phyloP scores from a whole-genome alignment of 2,888 invertebrate genomes.

The Nemotelus nigrinus region DNA sequence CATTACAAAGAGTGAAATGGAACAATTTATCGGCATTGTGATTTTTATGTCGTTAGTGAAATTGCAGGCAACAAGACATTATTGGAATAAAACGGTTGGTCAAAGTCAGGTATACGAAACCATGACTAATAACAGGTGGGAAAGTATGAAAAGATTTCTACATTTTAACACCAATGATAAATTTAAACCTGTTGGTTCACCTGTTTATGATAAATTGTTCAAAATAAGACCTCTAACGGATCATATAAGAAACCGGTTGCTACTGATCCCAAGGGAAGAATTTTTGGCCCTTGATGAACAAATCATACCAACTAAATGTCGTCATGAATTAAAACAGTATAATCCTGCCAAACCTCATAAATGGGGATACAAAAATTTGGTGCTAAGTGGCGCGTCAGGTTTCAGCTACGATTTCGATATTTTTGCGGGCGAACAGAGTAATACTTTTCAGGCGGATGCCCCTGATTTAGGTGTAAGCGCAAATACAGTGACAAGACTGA shows the following conservation, averaged over 20 bases:
- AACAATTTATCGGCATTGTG: too few relatives aligned
- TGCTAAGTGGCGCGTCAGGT: constrained; percentile 58
- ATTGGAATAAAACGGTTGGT: too few relatives aligned
- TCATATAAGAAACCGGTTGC: constrained; percentile 37
- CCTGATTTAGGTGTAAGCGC: constrained; percentile 55
- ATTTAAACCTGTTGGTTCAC: too few relatives aligned
- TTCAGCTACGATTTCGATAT: constrained; percentile 61
- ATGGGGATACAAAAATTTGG: constrained; percentile 59
- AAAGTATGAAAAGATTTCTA: too few relatives aligned
- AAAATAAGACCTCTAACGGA: too few relatives aligned
- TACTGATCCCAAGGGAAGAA: constrained; percentile 53
- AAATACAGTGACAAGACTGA: constrained; percentile 55
- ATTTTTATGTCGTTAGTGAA: too few relatives aligned
- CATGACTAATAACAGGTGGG: too few relatives aligned
- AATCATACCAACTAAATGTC: constrained; percentile 58
- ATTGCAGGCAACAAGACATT: too few relatives aligned
- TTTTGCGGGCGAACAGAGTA: constrained; percentile 56
- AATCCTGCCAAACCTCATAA: constrained; percentile 59
- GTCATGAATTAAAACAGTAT: constrained; percentile 55
- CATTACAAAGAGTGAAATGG: too few relatives aligned
- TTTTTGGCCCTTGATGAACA: constrained; percentile 57
- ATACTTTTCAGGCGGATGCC: constrained; percentile 52
- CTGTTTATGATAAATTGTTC: too few relatives aligned
- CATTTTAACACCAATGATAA: too few relatives aligned
- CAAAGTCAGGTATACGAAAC: too few relatives aligned